These are phyloP conservation scores for Lepilemur ruficaudatus DNA, from an alignment of 2,797 vertebrate species.

Conservation along the genomic window DNA sequence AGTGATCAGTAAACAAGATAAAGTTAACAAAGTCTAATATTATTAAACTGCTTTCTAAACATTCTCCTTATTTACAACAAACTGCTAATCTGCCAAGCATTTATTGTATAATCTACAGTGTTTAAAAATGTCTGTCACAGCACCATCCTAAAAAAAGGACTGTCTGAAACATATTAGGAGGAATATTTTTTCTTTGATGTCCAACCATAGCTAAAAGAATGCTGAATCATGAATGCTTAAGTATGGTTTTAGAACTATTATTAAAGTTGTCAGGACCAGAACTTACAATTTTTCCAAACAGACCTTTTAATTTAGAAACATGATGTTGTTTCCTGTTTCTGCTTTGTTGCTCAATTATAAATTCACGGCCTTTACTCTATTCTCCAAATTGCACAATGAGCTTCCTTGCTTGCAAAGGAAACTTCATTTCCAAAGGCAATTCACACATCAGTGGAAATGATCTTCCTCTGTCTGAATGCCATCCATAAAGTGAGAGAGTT, in stretches of 20 bases:
- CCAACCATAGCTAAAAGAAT: neutral
- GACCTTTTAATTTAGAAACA: constrained; percentile 24
- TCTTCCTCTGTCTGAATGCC: neutral
- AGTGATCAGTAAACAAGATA: constrained; percentile 62
- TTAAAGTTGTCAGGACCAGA: neutral
- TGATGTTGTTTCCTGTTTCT: constrained; percentile 1
- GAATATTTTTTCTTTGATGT: constrained; percentile 38
- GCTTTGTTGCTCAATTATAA: neutral
- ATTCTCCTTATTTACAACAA: constrained; percentile 44
- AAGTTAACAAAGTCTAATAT: constrained; percentile 61
- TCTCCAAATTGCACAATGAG: neutral
- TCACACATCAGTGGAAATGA: neutral
- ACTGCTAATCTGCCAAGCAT: constrained; percentile 36
- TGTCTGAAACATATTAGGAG: neutral
- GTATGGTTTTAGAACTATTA: neutral
- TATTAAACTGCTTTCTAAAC: constrained; percentile 62
- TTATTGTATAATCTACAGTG: constrained; percentile 35
- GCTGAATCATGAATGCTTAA: constrained; percentile 35
- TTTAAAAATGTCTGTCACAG: constrained; percentile 47
- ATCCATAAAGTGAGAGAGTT: neutral
- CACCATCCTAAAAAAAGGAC: neutral
- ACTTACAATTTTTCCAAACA: neutral
- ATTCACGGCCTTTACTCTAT: neutral
- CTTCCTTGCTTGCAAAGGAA: neutral
- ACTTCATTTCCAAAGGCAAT: neutral